Base-by-base conservation (phyloP, 1,140 invertebrate species). In the Sitobion miscanthi region DNA sequence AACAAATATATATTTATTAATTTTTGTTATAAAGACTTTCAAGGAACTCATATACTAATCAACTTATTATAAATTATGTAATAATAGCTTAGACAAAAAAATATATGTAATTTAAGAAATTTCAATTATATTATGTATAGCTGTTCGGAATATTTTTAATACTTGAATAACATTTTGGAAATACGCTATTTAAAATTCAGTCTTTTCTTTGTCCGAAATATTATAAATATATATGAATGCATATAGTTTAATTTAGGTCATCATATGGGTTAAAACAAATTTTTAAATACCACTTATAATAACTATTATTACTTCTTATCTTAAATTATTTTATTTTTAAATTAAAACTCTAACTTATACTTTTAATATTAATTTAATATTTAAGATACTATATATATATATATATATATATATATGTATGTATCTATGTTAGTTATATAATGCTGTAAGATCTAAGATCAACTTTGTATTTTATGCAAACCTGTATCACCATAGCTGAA, bases 381-480 rank as follows among this genome's bases (percentile, higher is more conserved):
- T 57, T 42, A 38, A 57, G 54, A 9, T 38, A 57, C 9, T 54
- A 57, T 38, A 42, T 57, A 8, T 54, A 89, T 42, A 42, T 42
- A 42, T 42, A 42, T 42, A 42, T 4, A 42, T 57, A 8, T 54
- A 89, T 42, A 42, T 35, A 35, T 35, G 35, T 35, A 35, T 42
- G 3, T 4, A 42, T 57, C 2, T 54, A 89, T 89, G 54, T 42
- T 35, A 57, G 25, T 89, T 49, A 38, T 38, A 57, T 89, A 42
- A 89, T 21, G 5, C 14, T 57, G 8, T 57, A 38, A 54, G n/a
- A 57, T 38, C 21, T 57, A 38, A 54, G n/a, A 57, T 38, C 35
- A 89, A 57, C 25, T 54, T 89, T 57, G 23, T 57, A 57, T 57
- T 89, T 89, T 38, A 54, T 57, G 52, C 35, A 57, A 89, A 57